phyloP scores from a whole-genome alignment of 2,797 vertebrate species.

The Hydrolagus colliei region DNA sequence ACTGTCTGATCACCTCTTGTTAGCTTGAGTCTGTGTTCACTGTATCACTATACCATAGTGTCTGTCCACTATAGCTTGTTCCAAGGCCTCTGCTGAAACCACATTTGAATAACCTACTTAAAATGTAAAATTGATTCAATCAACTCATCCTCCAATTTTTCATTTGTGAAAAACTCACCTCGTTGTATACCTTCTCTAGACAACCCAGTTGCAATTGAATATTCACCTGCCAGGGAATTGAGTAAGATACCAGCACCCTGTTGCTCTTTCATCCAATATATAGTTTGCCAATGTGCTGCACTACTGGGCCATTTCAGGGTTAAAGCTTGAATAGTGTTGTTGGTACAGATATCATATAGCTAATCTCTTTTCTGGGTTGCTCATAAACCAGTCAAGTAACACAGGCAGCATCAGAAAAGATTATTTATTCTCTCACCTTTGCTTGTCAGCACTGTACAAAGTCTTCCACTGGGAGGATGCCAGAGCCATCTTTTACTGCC shows the following conservation, averaged over 20 bases:
- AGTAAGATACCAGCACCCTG: not conserved
- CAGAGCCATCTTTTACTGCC: constrained; percentile 59
- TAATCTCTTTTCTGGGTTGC: not conserved
- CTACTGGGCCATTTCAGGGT: not conserved
- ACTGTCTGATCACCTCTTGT: too few relatives aligned
- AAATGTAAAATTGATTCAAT: not conserved
- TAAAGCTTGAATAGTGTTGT: not conserved
- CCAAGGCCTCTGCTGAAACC: not conserved
- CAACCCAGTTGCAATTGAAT: not conserved
- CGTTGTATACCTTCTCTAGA: not conserved
- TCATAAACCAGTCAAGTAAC: not conserved
- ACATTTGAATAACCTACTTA: not conserved
- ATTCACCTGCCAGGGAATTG: not conserved
- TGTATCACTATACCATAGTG: too few relatives aligned
- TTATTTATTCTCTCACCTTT: constrained; percentile 16
- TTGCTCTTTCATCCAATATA: not conserved
- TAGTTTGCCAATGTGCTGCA: not conserved
- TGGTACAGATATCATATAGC: not conserved
- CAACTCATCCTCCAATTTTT: not conserved
- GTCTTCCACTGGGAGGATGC: constrained; percentile 33
- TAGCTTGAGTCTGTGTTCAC: too few relatives aligned
- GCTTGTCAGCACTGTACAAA: not conserved
- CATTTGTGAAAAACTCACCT: not conserved
- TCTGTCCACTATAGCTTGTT: not conserved
- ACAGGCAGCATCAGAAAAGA: not conserved